These are phyloP conservation scores for Pardalotus punctatus DNA, from an alignment of 2,113 vertebrate genomes.

Conservation along the genomic window DNA sequence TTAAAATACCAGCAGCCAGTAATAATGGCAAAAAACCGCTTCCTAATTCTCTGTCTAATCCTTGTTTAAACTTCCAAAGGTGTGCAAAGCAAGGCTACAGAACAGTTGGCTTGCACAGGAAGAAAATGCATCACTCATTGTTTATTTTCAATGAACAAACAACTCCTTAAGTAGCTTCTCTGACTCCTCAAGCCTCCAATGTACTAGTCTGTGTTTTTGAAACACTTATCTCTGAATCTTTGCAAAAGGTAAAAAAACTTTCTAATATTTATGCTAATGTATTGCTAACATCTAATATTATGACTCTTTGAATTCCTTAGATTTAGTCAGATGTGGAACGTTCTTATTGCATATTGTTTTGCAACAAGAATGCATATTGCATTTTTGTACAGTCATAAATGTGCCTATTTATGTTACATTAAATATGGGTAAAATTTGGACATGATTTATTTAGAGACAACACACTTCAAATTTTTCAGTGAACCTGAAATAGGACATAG, in stretches of 20 bases:
- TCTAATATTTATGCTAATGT: neutral
- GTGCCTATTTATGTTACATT: neutral
- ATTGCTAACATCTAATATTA: neutral
- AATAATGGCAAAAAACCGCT: neutral
- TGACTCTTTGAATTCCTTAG: neutral
- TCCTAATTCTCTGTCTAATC: neutral
- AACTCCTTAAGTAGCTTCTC: neutral
- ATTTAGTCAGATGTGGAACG: neutral
- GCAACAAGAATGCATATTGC: neutral
- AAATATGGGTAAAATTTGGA: neutral
- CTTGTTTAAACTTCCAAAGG: slow-evolving; percentile 30
- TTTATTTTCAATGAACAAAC: neutral
- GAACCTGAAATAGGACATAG: neutral
- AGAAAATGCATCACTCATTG: neutral
- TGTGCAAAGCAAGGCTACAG: neutral
- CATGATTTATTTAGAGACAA: neutral
- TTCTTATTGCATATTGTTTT: neutral
- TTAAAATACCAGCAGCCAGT: neutral
- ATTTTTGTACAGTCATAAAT: neutral
- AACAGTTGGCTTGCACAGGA: neutral
- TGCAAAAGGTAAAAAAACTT: neutral
- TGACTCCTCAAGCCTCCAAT: neutral
- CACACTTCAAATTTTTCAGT: neutral
- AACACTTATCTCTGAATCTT: neutral
- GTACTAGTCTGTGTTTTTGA: neutral